phyloP scores from a whole-genome alignment of 1,140 invertebrate species.

The Caerostris darwini region DNA sequence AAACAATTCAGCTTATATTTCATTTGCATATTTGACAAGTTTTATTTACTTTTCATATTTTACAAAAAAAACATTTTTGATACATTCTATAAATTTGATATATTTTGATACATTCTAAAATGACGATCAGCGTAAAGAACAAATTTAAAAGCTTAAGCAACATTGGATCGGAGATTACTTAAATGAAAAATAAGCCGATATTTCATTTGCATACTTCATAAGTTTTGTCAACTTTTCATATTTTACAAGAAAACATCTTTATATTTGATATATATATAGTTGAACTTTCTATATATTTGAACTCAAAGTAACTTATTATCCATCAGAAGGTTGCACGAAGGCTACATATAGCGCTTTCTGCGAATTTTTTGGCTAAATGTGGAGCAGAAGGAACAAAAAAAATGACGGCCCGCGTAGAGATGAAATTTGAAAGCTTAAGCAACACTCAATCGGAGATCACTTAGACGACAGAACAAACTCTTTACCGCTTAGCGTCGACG shows the following conservation, averaged over 20 bases:
- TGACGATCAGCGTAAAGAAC: too few relatives aligned
- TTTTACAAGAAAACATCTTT: too few relatives aligned
- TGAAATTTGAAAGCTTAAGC: constrained; percentile 71
- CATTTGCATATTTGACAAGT: too few relatives aligned
- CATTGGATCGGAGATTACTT: not conserved
- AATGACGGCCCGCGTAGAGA: not conserved
- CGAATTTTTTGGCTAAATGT: not conserved
- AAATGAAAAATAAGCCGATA: not conserved
- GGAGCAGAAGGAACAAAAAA: not conserved
- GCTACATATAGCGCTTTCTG: not conserved
- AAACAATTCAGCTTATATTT: not conserved
- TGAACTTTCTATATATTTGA: too few relatives aligned
- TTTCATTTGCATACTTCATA: too few relatives aligned
- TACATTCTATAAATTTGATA: too few relatives aligned
- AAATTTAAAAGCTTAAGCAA: constrained; percentile 10
- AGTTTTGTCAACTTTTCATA: too few relatives aligned
- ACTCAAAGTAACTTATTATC: not conserved
- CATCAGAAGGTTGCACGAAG: not conserved
- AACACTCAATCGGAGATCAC: constrained; percentile 63
- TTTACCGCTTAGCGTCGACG: constrained; percentile 8
- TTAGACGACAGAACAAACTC: constrained; percentile 46
- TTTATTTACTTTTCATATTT: too few relatives aligned
- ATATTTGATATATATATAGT: too few relatives aligned
- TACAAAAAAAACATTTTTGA: too few relatives aligned
- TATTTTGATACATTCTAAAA: too few relatives aligned